phyloP scores from a whole-genome alignment of 2,888 invertebrate genomes.

The Chrysopilus asiliformis region DNA sequence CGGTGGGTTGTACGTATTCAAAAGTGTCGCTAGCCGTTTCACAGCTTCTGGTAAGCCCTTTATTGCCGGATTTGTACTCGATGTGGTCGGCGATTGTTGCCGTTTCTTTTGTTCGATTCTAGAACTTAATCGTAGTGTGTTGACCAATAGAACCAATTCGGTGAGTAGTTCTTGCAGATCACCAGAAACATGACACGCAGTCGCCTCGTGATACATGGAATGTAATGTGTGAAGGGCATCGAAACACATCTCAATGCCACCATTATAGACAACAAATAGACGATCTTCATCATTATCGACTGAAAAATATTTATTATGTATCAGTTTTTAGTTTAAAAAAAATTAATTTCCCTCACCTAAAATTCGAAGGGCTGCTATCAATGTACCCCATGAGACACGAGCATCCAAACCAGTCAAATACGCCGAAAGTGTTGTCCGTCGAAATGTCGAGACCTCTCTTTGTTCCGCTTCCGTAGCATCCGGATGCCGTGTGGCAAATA shows the following conservation, averaged over 20 bases:
- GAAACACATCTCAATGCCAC: conserved; percentile 55
- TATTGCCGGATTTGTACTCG: conserved; percentile 29
- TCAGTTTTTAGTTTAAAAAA: neutral
- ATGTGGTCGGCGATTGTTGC: conserved; percentile 20
- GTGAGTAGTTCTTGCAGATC: conserved; percentile 75
- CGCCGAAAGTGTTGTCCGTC: conserved; percentile 73
- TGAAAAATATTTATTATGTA: conserved; percentile 12
- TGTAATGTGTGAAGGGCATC: conserved; percentile 82
- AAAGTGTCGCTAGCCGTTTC: conserved; percentile 70
- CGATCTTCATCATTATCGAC: conserved; percentile 84
- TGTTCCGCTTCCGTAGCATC: conserved; percentile 63
- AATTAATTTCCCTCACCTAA: conserved; percentile 34
- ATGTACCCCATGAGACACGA: conserved; percentile 84
- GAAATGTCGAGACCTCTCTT: conserved; percentile 72
- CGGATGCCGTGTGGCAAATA: conserved; percentile 73
- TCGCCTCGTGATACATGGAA: conserved; percentile 88
- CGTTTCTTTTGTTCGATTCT: conserved; percentile 31
- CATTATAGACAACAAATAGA: conserved; percentile 77
- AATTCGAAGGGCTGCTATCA: conserved; percentile 79
- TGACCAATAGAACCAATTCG: conserved; percentile 57
- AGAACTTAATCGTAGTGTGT: conserved; percentile 52
- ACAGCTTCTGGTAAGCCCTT: conserved; percentile 84
- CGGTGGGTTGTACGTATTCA: conserved; percentile 79
- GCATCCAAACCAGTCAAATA: conserved; percentile 82
- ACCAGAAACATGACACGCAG: conserved; percentile 70